Base-by-base conservation (phyloP, 2,113 vertebrate species). In the Chaetops frenatus region DNA sequence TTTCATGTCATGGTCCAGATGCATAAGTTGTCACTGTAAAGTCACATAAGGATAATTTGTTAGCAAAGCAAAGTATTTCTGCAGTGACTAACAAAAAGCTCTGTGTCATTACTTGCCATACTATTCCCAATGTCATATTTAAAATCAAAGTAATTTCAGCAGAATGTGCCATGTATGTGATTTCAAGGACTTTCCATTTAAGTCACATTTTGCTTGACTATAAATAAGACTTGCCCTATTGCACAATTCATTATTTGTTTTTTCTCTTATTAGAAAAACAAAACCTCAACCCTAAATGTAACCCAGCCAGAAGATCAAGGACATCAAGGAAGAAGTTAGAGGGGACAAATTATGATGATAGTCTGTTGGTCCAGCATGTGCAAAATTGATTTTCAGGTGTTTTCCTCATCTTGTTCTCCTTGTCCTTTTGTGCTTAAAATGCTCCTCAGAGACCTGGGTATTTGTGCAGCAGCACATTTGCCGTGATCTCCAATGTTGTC, bases 401-500 rank as follows among this genome's bases (percentile, higher is more conserved):
- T 17, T 78, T 70, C 25, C 6, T 61, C 3, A 3, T 51, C 42
- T 42, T 71, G 13, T 58, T 87, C 76, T 77, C 27, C 44, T 79
- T 74, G 38, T 16, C 16, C 33, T 85, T 58, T 51, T 92, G 53
- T 72, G 3, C 40, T 65, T 51, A 25, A 36, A 36, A 6, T 13
- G 38, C 7, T 35, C 33, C 33, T 76, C 9, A 29, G 47, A 86
- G 7, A 47, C 15, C 16, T 56, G 25, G 4, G 10, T 57, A 4
- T 38, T 47, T 85, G 13, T 19, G 42, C 60, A 48, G 67, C 3
- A 15, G 45, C 3, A 6, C 1, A 0, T 54, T 57, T 66, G 23
- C 25, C 0, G 0, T 33, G 35, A 33, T 64, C 22, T 60, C 35
- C 35, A 51, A 1, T 5, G 7, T 2, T 44, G 25, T 29, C 47